Conservation (phyloP, 2,888 invertebrate species). For the Perizoma affinitatum region DNA sequence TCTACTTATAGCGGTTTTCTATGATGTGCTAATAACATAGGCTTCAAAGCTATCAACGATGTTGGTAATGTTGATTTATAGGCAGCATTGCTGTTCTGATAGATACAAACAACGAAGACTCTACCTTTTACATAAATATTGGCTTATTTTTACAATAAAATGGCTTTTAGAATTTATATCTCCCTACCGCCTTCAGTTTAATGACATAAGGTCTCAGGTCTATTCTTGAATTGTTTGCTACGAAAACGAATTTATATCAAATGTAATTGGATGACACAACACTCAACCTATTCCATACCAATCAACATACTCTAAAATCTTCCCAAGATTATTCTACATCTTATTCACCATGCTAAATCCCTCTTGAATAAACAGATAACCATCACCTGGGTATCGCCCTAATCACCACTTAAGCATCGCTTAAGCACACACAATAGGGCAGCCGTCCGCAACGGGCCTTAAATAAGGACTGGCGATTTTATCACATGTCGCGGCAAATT, state of each 20-base stretch:
- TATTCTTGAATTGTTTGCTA: not conserved
- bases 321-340: conserved; percentile 1
- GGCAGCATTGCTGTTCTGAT: too few species aligned
- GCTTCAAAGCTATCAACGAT: too few species aligned
- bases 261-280: not conserved
- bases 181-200: too few species aligned
- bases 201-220: conserved; percentile 2
- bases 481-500: conserved; percentile 70
- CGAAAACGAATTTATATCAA: not conserved
- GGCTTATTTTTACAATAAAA: too few species aligned
- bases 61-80: too few species aligned
- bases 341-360: conserved; percentile 8
- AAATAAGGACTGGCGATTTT: conserved; percentile 54
- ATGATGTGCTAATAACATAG: conserved; percentile 1
- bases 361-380: conserved; percentile 28
- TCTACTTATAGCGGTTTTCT: not conserved
- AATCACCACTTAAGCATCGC: conserved; percentile 57
- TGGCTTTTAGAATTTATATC: too few species aligned
- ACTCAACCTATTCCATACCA: not conserved
- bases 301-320: not conserved
- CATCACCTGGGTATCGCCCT: conserved; percentile 31
- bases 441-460: conserved; percentile 22
- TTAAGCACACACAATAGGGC: conserved; percentile 44
- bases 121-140: too few species aligned
- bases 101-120: too few species aligned